phyloP scores from a whole-genome alignment of 2,797 vertebrate species.

The Oreortyx pictus region DNA sequence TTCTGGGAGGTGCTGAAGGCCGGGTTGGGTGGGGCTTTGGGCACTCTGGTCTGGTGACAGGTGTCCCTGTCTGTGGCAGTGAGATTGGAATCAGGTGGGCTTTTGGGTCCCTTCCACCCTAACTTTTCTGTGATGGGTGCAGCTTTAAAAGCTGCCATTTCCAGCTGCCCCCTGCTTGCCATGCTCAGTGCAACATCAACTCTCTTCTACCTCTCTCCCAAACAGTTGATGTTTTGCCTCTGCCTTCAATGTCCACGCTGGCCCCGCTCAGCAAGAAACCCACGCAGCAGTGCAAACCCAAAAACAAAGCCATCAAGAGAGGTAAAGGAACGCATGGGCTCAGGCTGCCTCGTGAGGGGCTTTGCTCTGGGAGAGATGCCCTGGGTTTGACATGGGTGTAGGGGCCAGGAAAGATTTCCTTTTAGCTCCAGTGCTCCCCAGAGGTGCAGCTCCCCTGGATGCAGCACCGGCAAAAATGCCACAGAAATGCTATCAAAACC shows the following conservation, averaged over 20 bases:
- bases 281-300: rapidly evolving
- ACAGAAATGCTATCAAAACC: rapidly evolving
- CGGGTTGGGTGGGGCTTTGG: not conserved
- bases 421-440: not conserved
- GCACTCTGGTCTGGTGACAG: not conserved
- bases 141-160: not conserved
- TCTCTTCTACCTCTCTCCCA: not conserved
- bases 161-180: not conserved
- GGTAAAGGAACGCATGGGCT: not conserved
- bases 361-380: not conserved
- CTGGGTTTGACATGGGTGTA: not conserved
- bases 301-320: not conserved
- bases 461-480: not conserved
- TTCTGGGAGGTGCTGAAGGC: not conserved
- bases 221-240: slow-evolving; percentile 39
- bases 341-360: not conserved
- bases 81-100: not conserved
- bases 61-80: not conserved
- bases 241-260: not conserved
- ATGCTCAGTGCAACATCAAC: not conserved
- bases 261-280: not conserved
- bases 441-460: not conserved
- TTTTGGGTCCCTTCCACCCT: not conserved
- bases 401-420: not conserved
- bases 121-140: not conserved